These are phyloP conservation scores for Drosophila suzukii DNA, from an alignment of 1,140 invertebrate genomes.

Conservation along the genomic window DNA sequence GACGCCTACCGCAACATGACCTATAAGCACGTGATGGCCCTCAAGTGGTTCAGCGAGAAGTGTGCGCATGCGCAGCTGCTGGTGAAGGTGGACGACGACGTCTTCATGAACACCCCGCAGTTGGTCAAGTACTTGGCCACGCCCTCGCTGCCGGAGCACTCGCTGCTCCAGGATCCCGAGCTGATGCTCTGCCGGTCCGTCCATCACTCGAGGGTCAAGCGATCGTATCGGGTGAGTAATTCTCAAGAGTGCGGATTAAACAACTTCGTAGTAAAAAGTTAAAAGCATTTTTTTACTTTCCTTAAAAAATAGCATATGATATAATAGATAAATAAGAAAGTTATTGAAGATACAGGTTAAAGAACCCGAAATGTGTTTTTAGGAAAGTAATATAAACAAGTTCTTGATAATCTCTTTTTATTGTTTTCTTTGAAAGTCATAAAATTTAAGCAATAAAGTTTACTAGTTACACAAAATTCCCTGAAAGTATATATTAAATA, in stretches of 20 bases:
- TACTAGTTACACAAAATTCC: too few species aligned
- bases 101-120: slow-evolving; percentile 90
- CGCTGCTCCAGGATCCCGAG: slow-evolving; percentile 73
- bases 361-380: too few species aligned
- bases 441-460: too few species aligned
- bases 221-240: slow-evolving; percentile 85
- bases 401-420: too few species aligned
- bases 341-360: too few species aligned
- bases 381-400: too few species aligned
- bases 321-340: too few species aligned
- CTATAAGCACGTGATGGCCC: slow-evolving; percentile 93
- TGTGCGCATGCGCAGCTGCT: slow-evolving; percentile 89
- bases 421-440: too few species aligned
- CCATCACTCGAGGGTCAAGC: slow-evolving; percentile 85
- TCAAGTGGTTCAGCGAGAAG: slow-evolving; percentile 92
- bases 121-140: slow-evolving; percentile 87
- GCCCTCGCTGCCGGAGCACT: slow-evolving; percentile 7
- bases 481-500: too few species aligned
- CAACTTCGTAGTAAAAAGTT: too few species aligned
- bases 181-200: slow-evolving; percentile 87
- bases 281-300: too few species aligned
- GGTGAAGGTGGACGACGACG: slow-evolving; percentile 92
- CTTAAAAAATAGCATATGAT: too few species aligned
- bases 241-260: neutral
- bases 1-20: slow-evolving; percentile 94